Percentiles rank a stretch among this genome's conserved stretches.
These are phyloP conservation scores for Melanostoma mellinum DNA, from an alignment of 2,888 invertebrate species.

Conservation along the genomic window DNA sequence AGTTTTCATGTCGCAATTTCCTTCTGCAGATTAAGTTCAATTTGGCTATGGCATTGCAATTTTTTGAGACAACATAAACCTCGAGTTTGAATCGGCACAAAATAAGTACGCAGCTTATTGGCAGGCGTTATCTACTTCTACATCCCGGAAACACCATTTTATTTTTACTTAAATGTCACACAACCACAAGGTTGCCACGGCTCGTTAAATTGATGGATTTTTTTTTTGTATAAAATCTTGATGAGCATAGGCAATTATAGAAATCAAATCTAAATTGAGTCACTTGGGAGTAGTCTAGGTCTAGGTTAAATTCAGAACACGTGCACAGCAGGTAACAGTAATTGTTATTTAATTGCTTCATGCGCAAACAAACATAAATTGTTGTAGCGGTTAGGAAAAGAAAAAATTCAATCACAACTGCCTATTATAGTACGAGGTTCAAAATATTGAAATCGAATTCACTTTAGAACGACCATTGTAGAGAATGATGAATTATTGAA, in stretches of 20 bases:
- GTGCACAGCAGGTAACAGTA: background rate
- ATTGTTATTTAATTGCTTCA: conserved; percentile 20
- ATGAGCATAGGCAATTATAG: conserved; percentile 1
- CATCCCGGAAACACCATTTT: too few relatives aligned
- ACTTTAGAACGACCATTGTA: too few relatives aligned
- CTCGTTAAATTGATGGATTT: conserved; percentile 5
- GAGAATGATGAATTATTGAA: too few relatives aligned
- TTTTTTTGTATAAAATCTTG: background rate
- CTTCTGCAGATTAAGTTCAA: conserved; percentile 21
- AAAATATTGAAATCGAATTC: too few relatives aligned
- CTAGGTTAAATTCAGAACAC: conserved; percentile 8
- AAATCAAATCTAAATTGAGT: background rate
- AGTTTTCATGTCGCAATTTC: conserved; percentile 20
- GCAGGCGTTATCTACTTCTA: too few relatives aligned
- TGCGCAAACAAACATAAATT: background rate
- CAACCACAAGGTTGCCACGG: background rate
- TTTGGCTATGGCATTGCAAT: background rate
- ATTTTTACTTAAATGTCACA: too few relatives aligned
- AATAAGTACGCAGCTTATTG: too few relatives aligned
- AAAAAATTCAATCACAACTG: too few relatives aligned
- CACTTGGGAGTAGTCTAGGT: background rate
- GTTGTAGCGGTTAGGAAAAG: background rate
- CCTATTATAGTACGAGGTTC: too few relatives aligned
- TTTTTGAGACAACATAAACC: too few relatives aligned
- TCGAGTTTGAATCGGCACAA: too few relatives aligned